phyloP scores from a whole-genome alignment of 2,113 vertebrate genomes.

The Perca fluviatilis region DNA sequence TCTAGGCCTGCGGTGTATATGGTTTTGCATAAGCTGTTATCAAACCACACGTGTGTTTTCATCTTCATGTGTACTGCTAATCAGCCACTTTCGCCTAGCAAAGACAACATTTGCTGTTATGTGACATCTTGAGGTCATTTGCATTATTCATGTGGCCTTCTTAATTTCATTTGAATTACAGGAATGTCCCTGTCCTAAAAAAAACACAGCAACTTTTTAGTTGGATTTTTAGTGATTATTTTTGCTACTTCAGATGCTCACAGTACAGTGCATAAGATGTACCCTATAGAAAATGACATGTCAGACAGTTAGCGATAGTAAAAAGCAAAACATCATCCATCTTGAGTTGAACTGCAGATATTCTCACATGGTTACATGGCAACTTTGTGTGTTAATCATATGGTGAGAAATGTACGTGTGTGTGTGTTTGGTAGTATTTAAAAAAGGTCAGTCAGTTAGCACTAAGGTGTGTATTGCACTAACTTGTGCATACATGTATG shows the following conservation, averaged over 20 bases:
- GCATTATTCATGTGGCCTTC: conserved; percentile 71
- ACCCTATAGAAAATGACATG: background rate
- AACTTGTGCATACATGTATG: background rate
- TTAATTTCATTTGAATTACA: conserved; percentile 61
- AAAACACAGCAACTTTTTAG: too few relatives aligned
- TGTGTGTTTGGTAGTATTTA: background rate
- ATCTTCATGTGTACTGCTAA: conserved; percentile 53
- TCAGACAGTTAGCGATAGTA: too few relatives aligned
- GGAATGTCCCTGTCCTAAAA: conserved; percentile 16
- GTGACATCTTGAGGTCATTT: conserved; percentile 71
- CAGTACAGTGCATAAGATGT: background rate
- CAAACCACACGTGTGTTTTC: conserved; percentile 57
- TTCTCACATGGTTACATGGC: background rate
- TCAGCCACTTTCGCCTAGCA: conserved; percentile 71
- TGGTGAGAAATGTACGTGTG: background rate
- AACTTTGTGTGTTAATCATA: background rate
- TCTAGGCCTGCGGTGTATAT: background rate
- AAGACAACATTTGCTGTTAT: conserved; percentile 65
- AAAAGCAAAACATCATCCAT: too few relatives aligned
- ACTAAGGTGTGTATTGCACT: background rate
- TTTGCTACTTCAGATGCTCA: background rate
- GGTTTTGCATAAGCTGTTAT: conserved; percentile 46
- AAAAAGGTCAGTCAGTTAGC: background rate
- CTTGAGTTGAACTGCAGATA: background rate
- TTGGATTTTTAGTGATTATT: background rate